A percentile compares a stretch with the other conserved stretches of the same genome.
Evolutionary conservation across 2,113 vertebrate species (phyloP).

Genomic region (Archocentrus centrarchus): DNA sequence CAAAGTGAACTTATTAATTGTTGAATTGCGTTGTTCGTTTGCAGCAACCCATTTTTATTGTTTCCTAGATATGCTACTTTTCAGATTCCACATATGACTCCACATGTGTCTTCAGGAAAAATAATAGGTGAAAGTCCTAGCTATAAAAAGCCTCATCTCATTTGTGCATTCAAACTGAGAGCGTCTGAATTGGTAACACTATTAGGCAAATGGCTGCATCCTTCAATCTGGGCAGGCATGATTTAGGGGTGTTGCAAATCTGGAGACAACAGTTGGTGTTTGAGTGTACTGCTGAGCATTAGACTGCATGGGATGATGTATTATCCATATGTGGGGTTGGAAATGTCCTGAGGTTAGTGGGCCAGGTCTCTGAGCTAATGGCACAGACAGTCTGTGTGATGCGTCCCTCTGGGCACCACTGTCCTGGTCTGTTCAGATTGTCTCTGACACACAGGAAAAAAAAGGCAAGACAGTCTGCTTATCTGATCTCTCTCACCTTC

Average conservation of each 20-base stretch:
- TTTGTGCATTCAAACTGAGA: background rate
- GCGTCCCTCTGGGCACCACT: constrained; percentile 41
- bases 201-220: constrained; percentile 24
- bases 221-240: constrained; percentile 48
- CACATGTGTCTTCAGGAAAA: background rate
- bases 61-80: background rate
- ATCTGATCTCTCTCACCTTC: constrained; percentile 1
- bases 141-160: background rate
- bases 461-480: constrained; percentile 7
- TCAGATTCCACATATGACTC: background rate
- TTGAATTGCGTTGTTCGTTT: background rate
- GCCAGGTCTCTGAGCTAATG: constrained; percentile 41
- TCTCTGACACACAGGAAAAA: constrained; percentile 11
- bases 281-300: constrained; percentile 53
- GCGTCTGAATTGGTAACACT: constrained; percentile 6
- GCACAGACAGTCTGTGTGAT: constrained; percentile 24
- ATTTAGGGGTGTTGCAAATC: constrained; percentile 27
- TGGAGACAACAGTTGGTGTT: constrained; percentile 66
- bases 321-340: constrained; percentile 60
- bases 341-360: constrained; percentile 56
- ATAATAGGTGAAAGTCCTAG: constrained; percentile 1
- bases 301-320: constrained; percentile 56
- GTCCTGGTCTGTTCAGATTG: constrained; percentile 38
- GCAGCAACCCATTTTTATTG: background rate
- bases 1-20: background rate